Base-by-base conservation (phyloP, 2,888 invertebrate species). In the Rotaria macrura region DNA sequence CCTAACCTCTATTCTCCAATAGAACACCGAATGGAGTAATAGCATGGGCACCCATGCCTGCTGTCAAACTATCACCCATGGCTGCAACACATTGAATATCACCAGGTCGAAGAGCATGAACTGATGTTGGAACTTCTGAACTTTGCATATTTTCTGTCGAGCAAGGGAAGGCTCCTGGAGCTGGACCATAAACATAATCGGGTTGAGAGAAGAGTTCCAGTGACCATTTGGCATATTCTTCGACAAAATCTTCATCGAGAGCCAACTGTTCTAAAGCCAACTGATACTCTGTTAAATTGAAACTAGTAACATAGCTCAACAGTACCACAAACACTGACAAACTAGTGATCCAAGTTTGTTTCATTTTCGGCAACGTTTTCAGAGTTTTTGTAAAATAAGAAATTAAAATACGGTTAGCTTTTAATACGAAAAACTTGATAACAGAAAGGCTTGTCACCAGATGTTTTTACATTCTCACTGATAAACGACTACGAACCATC, bases 11-110 rank as follows among this genome's bases (percentile, higher is more conserved):
- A 84, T 88, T 89, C 85, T 89, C 88, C 17, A 88, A 88, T 29
- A 89, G 83, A 65, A 88, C 88, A 38, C 88, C 88, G 23, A 89
- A 34, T 79, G 89, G 88, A 57, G 88, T 88, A 2, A 83, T 85
- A n/a, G 89, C 89, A n/a, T 88, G 87, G 7, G 89, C 88, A 12
- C 89, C 89, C 86, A 89, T 89, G 20, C 89, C 89, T 83, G 89
- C 87, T 47, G 89, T 89, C 1, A 89, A 84, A 2, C 89, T 89
- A 85, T 89, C 89, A 25, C 89, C 89, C 83, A 89, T 86, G 1
- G 89, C 89, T 10, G 88, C 89, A 17, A 89, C 87, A 12, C 89
- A 88, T 54, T 87, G 87, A 17, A 89, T 87, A 83, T 89, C 89
- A 52, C 87, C 88, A n/a, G 89, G 89, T 74, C 88, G 87, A 12